These are phyloP conservation scores for Eudemis profundana DNA, from an alignment of 2,888 invertebrate genomes.

Conservation along the genomic window DNA sequence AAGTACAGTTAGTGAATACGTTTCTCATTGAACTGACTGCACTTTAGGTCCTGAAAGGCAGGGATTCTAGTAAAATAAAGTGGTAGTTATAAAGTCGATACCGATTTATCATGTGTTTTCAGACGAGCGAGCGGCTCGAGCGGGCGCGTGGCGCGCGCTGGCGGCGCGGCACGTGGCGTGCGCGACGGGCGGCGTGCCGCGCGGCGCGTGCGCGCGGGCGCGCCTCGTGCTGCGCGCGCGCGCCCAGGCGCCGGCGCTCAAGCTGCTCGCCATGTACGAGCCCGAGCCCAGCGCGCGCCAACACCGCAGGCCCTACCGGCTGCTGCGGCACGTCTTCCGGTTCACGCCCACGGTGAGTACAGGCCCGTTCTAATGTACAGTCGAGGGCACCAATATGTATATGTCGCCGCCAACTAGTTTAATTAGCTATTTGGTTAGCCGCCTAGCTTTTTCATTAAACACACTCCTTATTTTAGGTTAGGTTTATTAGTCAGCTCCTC, in stretches of 20 bases:
- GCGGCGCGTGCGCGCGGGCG: conserved; percentile 54
- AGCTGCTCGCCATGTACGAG: conserved; percentile 73
- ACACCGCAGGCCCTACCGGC: conserved; percentile 58
- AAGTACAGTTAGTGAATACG: too few species aligned
- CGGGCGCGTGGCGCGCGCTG: conserved; percentile 57
- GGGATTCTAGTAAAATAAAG: too few species aligned
- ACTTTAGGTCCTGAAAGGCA: too few species aligned
- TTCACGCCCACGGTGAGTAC: conserved; percentile 63
- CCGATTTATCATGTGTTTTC: conserved; percentile 1
- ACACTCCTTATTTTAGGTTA: too few species aligned
- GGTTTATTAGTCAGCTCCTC: too few species aligned
- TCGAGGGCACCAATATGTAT: too few species aligned
- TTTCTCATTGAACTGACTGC: too few species aligned
- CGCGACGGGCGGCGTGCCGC: conserved; percentile 47
- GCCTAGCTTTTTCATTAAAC: too few species aligned
- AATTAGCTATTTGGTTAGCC: too few species aligned
- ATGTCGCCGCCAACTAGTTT: too few species aligned
- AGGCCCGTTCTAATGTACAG: too few species aligned
- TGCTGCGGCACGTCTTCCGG: conserved; percentile 72
- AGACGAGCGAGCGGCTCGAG: conserved; percentile 75
- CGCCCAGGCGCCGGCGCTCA: conserved; percentile 56
- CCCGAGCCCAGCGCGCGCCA: conserved; percentile 50
- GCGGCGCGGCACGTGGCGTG: conserved; percentile 59
- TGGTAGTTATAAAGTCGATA: too few species aligned
- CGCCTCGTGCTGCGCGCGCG: conserved; percentile 66